Evolutionary conservation across 2,797 vertebrate genomes (phyloP).

Genomic region (Erpetoichthys calabaricus): DNA sequence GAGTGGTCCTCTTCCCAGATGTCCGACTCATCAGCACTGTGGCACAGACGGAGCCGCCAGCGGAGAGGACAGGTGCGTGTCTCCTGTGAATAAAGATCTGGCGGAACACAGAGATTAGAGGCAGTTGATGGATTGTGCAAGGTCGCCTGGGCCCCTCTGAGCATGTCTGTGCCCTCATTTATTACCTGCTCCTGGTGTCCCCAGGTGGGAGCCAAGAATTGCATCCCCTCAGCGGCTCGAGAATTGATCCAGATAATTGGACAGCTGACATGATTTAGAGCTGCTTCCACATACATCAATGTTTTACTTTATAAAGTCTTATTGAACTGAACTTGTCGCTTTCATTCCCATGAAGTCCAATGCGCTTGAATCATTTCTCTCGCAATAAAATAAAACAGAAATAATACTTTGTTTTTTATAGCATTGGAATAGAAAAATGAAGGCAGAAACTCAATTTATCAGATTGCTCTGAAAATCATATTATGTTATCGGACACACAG

Average conservation of each 20-base stretch:
- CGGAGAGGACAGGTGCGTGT: slow-evolving; percentile 48
- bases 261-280: slow-evolving; percentile 1
- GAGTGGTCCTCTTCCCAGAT: slow-evolving; percentile 69
- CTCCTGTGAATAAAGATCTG: not conserved
- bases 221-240: not conserved
- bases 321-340: not conserved
- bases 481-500: not conserved
- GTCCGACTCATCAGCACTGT: slow-evolving; percentile 82
- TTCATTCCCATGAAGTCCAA: slow-evolving; percentile 4
- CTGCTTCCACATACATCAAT: slow-evolving; percentile 5
- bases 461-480: not conserved
- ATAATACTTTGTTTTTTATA: not conserved
- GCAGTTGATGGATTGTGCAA: not conserved
- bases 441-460: not conserved
- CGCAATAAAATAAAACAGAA: not conserved
- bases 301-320: not conserved
- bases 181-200: not conserved
- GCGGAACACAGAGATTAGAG: not conserved
- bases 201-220: not conserved
- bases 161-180: not conserved
- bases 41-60: slow-evolving; percentile 45
- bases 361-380: slow-evolving; percentile 6
- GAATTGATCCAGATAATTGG: slow-evolving; percentile 5
- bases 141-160: not conserved
- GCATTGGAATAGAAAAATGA: not conserved